A percentile compares a stretch with the other conserved stretches of the same genome.
Evolutionary conservation across 2,888 invertebrate species (phyloP).

Genomic region (Nudaria mundana): DNA sequence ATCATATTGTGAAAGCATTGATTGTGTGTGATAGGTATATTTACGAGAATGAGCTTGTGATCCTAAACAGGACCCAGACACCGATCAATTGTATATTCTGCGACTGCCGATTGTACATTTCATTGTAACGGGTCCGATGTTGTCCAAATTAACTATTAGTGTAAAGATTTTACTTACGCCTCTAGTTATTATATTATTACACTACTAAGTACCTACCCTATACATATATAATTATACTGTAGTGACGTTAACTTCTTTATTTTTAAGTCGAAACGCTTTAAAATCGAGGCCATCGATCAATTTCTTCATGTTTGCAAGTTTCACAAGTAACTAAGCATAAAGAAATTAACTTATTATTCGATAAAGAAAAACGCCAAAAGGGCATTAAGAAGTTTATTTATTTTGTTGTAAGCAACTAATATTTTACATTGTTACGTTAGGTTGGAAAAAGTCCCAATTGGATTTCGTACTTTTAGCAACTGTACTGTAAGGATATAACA

Average conservation of each 20-base stretch:
- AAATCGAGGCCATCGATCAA: constrained; percentile 76
- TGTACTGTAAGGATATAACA: constrained; percentile 66
- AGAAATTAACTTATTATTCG: constrained; percentile 67
- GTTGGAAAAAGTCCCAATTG: constrained; percentile 63
- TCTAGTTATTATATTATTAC: constrained; percentile 27
- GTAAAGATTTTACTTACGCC: constrained; percentile 21
- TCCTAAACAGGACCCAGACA: constrained; percentile 31
- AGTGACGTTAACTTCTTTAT: constrained; percentile 28
- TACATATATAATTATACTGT: constrained; percentile 13
- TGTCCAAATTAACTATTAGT: constrained; percentile 15
- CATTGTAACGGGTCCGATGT: constrained; percentile 71
- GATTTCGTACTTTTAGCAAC: constrained; percentile 72
- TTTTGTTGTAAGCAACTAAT: constrained; percentile 77
- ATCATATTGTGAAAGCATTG: constrained; percentile 16
- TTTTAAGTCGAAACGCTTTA: constrained; percentile 52
- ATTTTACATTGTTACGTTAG: constrained; percentile 71
- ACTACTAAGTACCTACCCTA: constrained; percentile 22
- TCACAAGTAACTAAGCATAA: constrained; percentile 68
- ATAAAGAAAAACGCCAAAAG: constrained; percentile 59
- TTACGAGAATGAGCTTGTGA: constrained; percentile 19
- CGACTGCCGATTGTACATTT: constrained; percentile 70
- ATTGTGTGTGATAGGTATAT: constrained; percentile 18
- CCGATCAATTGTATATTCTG: constrained; percentile 53
- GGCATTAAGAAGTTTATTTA: constrained; percentile 76
- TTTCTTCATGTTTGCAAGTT: constrained; percentile 73